Base-by-base conservation (phyloP, 2,888 invertebrate species). In the Suillia variegata region DNA sequence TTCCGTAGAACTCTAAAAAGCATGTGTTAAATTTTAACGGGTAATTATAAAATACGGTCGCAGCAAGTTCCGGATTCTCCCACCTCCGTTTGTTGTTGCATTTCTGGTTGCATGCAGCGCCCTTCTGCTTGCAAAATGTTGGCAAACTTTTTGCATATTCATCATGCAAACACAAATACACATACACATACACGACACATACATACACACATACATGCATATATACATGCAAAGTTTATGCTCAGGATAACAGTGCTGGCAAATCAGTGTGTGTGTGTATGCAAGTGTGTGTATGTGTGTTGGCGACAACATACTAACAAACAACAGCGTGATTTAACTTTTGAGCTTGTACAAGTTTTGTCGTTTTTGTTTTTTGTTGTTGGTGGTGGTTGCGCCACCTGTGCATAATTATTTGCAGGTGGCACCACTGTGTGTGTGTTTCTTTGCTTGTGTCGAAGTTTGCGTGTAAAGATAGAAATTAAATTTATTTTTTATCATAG, bases 131-230 rank as follows among this genome's bases (percentile, higher is more conserved):
- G n/a, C n/a, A n/a, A n/a, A n/a, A n/a, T n/a, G n/a, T 38, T 38
- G n/a, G 8, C 34, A 55, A 47, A 51, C 59, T 56, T 48, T 24
- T 38, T 56, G 59, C 55, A 50, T 60, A 56, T 56, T 50, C 54
- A 45, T 60, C 56, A 33, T 6, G 17, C 53, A 51, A 42, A 22
- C 42, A n/a, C n/a, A n/a, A n/a, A n/a, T n/a, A n/a, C n/a, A n/a
- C n/a, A n/a, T n/a, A n/a, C n/a, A n/a, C 34, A 34, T 3, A n/a
- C 38, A 18, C 20, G 13, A 33, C 31, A n/a, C 31, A 24, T 22
- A 31, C 54, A 22, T 13, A 22, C 38, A 51, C 26, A 18, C 21
- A 22, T 20, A 53, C 48, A 56, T 52, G 31, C 26, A 18, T 21
- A 22, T 20, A 53, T 34, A 56, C 48, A 38, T 13, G 22, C 15